A percentile compares a stretch with the other conserved stretches of the same genome.
Evolutionary conservation across 2,797 vertebrate species (phyloP).

Genomic region (Peromyscus aztecus): DNA sequence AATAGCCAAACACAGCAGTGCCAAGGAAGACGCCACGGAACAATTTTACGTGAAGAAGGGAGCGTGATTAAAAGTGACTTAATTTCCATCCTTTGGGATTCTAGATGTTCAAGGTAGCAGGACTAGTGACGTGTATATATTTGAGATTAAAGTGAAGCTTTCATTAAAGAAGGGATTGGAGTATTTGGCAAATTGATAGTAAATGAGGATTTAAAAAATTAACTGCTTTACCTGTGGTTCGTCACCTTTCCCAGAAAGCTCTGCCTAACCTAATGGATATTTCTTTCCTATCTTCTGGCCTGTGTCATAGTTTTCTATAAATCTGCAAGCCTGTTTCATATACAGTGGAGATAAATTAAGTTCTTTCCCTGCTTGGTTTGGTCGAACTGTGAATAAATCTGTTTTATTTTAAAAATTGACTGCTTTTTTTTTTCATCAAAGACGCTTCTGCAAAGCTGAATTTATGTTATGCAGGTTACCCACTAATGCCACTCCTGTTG

Average conservation of each 20-base stretch:
- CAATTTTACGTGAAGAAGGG: constrained; percentile 38
- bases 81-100: constrained; percentile 7
- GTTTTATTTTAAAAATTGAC: not conserved
- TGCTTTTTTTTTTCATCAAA: constrained; percentile 11
- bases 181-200: not conserved
- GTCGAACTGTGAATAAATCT: not conserved
- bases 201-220: not conserved
- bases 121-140: not conserved
- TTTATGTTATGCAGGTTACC: not conserved
- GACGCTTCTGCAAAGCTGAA: constrained; percentile 17
- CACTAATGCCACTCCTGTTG: not conserved
- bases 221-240: not conserved
- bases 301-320: not conserved
- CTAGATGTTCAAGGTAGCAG: constrained; percentile 20
- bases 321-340: not conserved
- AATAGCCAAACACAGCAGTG: constrained; percentile 45
- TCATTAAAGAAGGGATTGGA: not conserved
- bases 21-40: constrained; percentile 28
- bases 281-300: not conserved
- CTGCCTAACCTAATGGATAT: rapidly evolving
- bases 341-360: not conserved
- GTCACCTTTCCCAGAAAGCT: not conserved
- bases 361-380: not conserved
- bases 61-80: constrained; percentile 69
- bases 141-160: not conserved